Evolutionary conservation across 2,113 vertebrate genomes (phyloP).

Genomic region (Rhinichthys klamathensis): DNA sequence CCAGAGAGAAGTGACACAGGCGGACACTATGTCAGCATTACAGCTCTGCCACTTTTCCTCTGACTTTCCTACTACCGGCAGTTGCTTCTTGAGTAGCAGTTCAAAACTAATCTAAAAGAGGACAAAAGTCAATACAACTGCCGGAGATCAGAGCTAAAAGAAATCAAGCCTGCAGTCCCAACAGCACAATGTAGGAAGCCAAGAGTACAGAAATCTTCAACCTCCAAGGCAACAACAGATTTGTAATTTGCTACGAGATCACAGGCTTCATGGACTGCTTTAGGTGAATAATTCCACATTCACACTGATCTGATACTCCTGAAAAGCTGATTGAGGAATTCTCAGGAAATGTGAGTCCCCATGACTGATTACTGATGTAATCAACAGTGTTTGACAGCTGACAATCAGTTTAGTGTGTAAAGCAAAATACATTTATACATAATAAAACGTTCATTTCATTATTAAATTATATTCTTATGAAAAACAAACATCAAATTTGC

Average conservation of each 20-base stretch:
- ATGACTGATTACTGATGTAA: background rate
- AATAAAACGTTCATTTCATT: background rate
- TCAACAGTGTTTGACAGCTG: background rate
- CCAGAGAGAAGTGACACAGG: background rate
- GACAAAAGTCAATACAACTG: background rate
- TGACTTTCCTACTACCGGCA: background rate
- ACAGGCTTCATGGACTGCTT: background rate
- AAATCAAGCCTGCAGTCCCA: background rate
- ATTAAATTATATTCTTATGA: no score
- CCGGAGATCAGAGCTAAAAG: background rate
- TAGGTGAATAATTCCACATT: background rate
- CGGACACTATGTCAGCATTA: background rate
- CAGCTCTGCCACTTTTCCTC: background rate
- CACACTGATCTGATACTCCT: background rate
- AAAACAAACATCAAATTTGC: no score
- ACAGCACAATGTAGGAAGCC: conserved; percentile 3
- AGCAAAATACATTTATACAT: no score
- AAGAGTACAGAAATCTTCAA: background rate
- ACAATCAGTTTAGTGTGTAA: background rate
- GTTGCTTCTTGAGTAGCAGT: background rate
- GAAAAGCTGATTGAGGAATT: background rate
- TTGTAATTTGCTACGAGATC: background rate
- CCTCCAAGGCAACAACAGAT: background rate
- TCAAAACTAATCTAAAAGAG: conserved; percentile 18
- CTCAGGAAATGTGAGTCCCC: background rate